These are phyloP conservation scores for Scylla paramamosain DNA, from an alignment of 1,140 invertebrate genomes.

Conservation along the genomic window DNA sequence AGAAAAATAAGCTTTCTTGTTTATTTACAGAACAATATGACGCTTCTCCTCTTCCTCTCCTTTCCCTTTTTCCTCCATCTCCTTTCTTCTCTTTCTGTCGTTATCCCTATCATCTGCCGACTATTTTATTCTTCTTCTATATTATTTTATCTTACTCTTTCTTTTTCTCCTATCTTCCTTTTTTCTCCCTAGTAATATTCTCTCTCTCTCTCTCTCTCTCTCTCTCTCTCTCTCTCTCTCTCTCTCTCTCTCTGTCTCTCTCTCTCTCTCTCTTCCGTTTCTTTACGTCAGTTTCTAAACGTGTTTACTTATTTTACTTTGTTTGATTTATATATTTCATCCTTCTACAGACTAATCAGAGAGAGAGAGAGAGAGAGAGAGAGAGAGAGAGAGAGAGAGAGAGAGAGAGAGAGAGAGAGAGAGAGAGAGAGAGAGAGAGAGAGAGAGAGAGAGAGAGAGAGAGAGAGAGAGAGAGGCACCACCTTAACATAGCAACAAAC, in stretches of 20 bases:
- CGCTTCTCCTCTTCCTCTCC: neutral
- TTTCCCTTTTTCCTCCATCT: neutral
- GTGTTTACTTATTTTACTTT: too few species aligned
- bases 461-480: neutral
- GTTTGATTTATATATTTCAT: too few species aligned
- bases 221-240: neutral
- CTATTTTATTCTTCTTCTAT: too few species aligned
- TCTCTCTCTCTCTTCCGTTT: too few species aligned
- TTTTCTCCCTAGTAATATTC: neutral
- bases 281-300: too few species aligned
- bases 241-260: neutral
- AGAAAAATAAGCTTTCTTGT: too few species aligned
- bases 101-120: neutral
- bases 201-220: neutral
- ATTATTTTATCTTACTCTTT: neutral
- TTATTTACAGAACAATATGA: too few species aligned
- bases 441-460: constrained; percentile 54
- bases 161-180: neutral
- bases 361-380: too few species aligned
- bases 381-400: constrained; percentile 34
- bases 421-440: constrained; percentile 46
- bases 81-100: neutral
- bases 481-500: too few species aligned
- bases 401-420: constrained; percentile 35
- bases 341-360: too few species aligned